A percentile compares a stretch with the other conserved stretches of the same genome.
phyloP scores from a whole-genome alignment of 2,113 vertebrate species.

The Otocyon megalotis region DNA sequence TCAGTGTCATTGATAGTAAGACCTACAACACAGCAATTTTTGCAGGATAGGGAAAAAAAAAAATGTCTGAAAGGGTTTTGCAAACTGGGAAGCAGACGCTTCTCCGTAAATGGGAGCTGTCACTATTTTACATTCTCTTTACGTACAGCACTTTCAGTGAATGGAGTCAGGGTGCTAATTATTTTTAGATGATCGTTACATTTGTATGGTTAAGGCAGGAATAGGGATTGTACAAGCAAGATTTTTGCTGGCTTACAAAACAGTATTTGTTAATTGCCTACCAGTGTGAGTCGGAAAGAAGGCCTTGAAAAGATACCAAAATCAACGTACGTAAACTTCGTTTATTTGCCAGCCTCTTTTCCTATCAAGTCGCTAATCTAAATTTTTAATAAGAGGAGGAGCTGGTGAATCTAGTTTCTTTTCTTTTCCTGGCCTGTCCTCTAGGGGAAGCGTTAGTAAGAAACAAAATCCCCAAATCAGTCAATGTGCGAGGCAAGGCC shows the following conservation, averaged over 20 bases:
- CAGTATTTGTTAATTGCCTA: constrained; percentile 42
- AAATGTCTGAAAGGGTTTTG: constrained; percentile 39
- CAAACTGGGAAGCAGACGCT: constrained; percentile 41
- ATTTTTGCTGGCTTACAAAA: constrained; percentile 40
- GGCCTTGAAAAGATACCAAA: constrained; percentile 45
- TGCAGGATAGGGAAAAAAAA: background rate
- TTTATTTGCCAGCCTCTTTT: constrained; percentile 59
- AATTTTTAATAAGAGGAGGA: constrained; percentile 66
- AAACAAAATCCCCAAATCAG: constrained; percentile 63
- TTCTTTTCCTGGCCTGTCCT: constrained; percentile 81
- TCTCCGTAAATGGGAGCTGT: background rate
- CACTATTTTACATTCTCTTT: background rate
- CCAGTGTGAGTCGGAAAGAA: background rate
- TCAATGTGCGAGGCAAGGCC: constrained; percentile 1
- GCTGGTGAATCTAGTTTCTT: constrained; percentile 65
- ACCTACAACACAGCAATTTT: constrained; percentile 74
- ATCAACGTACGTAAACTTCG: background rate
- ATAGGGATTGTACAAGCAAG: constrained; percentile 41
- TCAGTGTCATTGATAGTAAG: constrained; percentile 72
- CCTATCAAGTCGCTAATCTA: constrained; percentile 45
- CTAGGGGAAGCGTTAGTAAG: constrained; percentile 78
- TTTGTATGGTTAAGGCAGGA: background rate
- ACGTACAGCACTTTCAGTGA: constrained; percentile 1
- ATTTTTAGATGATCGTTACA: constrained; percentile 22
- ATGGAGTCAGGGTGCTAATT: background rate